Conservation (phyloP, 1,140 invertebrate genomes). For the Cydia strobilella region DNA sequence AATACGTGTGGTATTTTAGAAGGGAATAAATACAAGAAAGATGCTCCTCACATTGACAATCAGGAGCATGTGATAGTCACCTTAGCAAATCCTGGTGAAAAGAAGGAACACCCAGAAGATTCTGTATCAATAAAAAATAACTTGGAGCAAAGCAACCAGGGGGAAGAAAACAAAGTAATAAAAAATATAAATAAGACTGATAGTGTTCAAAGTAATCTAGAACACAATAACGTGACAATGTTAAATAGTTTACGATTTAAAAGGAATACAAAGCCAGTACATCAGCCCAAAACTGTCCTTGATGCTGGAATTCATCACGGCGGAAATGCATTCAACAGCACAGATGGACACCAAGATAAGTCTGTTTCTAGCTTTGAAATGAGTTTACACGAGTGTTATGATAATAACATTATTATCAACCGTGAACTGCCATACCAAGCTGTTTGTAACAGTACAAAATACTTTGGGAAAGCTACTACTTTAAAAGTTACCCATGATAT, state of each 20-base stretch:
- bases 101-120: slow-evolving; percentile 38
- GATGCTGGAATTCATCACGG: slow-evolving; percentile 88
- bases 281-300: slow-evolving; percentile 83
- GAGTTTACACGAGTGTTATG: slow-evolving; percentile 86
- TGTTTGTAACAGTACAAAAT: slow-evolving; percentile 84
- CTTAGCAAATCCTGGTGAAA: slow-evolving; percentile 83
- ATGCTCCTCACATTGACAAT: slow-evolving; percentile 80
- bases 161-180: slow-evolving; percentile 26
- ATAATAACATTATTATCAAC: slow-evolving; percentile 85
- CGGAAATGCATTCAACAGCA: slow-evolving; percentile 84
- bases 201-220: slow-evolving; percentile 34
- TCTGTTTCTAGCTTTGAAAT: slow-evolving; percentile 90
- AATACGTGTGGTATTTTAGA: slow-evolving; percentile 88
- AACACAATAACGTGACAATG: slow-evolving; percentile 37
- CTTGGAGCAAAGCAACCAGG: slow-evolving; percentile 35
- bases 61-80: slow-evolving; percentile 85
- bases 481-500: slow-evolving; percentile 86
- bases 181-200: slow-evolving; percentile 36
- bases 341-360: slow-evolving; percentile 78
- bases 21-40: slow-evolving; percentile 83
- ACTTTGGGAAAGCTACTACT: slow-evolving; percentile 82
- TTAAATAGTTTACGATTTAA: slow-evolving; percentile 36
- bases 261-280: slow-evolving; percentile 56
- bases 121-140: slow-evolving; percentile 32
- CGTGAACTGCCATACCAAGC: slow-evolving; percentile 85